phyloP scores from a whole-genome alignment of 2,888 invertebrate genomes.

The Orgyia antiqua region DNA sequence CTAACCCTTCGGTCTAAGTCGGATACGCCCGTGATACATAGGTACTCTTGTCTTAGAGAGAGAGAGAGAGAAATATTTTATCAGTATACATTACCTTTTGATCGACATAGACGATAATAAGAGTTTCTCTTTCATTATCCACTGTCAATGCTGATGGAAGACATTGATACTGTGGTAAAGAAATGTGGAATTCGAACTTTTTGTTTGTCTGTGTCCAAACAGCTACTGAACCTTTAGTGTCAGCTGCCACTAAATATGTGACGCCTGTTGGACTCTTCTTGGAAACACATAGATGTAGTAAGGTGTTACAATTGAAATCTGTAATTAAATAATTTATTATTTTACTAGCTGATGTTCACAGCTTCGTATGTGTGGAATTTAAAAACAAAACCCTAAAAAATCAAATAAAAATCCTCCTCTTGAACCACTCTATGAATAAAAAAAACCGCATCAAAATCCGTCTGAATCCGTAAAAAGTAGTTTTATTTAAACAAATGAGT shows the following conservation, averaged over 20 bases:
- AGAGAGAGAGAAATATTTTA: too few species aligned
- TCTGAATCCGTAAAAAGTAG: neutral
- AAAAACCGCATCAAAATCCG: too few species aligned
- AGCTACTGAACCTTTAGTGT: constrained; percentile 80
- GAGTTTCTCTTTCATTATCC: constrained; percentile 73
- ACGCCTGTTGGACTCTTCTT: constrained; percentile 29
- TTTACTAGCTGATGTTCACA: too few species aligned
- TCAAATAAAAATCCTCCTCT: too few species aligned
- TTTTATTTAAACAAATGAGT: too few species aligned
- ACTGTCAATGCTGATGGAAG: constrained; percentile 86
- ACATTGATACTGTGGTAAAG: constrained; percentile 83
- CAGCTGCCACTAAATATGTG: constrained; percentile 81
- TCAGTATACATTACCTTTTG: constrained; percentile 88
- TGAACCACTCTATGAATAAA: too few species aligned
- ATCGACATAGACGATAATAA: constrained; percentile 88
- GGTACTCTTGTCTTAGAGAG: too few species aligned
- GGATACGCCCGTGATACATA: too few species aligned
- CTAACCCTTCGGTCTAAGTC: too few species aligned
- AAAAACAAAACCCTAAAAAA: too few species aligned
- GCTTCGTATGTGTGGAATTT: too few species aligned
- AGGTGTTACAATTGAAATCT: constrained; percentile 78
- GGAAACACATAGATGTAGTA: constrained; percentile 56
- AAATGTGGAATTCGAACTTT: constrained; percentile 63
- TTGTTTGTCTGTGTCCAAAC: constrained; percentile 75
- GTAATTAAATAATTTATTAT: too few species aligned